A percentile compares a stretch with the other conserved stretches of the same genome.
Evolutionary conservation across 1,140 invertebrate genomes (phyloP).

Genomic region (Helicorthomorpha holstii): DNA sequence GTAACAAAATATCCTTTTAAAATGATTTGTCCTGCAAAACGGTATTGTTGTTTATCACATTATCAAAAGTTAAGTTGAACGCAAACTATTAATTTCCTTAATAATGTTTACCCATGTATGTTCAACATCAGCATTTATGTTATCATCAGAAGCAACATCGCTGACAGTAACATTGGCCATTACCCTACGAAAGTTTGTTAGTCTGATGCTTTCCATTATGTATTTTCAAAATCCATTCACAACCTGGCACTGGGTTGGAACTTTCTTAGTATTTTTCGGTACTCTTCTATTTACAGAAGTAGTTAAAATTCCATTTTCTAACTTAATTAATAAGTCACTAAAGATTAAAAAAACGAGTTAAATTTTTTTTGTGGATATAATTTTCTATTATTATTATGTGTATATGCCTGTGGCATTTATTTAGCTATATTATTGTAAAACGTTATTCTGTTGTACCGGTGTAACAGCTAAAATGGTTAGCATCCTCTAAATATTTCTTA

Average conservation of each 20-base stretch:
- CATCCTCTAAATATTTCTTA: no score
- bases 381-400: no score
- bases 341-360: no score
- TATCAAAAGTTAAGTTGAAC: no score
- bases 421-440: no score
- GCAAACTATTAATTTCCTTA: not conserved
- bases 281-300: conserved; percentile 82
- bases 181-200: conserved; percentile 88
- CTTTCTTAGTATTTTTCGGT: conserved; percentile 74
- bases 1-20: conserved; percentile 63
- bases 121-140: conserved; percentile 83
- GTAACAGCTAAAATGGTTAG: no score
- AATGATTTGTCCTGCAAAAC: no score
- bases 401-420: no score
- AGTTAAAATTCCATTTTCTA: conserved; percentile 10
- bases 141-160: conserved; percentile 85
- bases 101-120: conserved; percentile 48
- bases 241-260: conserved; percentile 77
- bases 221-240: conserved; percentile 95
- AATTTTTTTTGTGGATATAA: no score
- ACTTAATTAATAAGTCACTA: no score
- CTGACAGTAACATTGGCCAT: conserved; percentile 89
- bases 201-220: conserved; percentile 85
- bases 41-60: no score
- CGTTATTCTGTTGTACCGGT: no score